Evolutionary conservation across 2,113 vertebrate genomes (phyloP), one percentile per base, ranked within the genome.

Genomic region (Actenoides hombroni): DNA sequence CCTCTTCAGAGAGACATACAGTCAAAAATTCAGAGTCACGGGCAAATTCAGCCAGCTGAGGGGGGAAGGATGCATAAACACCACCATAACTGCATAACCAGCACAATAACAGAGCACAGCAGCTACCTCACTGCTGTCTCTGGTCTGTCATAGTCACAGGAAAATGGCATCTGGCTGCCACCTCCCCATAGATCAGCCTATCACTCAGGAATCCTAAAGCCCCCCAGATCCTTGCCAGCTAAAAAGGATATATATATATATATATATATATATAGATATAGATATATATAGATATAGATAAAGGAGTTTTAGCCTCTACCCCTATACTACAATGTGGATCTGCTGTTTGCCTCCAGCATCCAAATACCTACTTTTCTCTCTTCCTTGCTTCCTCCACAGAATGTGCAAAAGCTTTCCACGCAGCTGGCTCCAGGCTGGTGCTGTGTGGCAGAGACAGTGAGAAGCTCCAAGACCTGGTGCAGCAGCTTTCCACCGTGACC

Each of bases 371-470:
- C 83, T 93, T 82, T 77, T 67, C 76, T 87, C 67, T 79, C 31
- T 70, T 86, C 29, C 39, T 88, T 37, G 86, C 29, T 78, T 56
- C 49, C 37, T 84, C 76, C 70, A 68, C 78, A 99, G 99, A 99
- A 95, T 99, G 99, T 79, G 99, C 99, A 23, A 98, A 93, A 93
- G 98, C 98, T 49, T 99, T 99, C 95, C 98, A 99, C 1, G 97
- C 98, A 19, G 98, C 98, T 3, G 99, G 99, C 6, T 98, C 98
- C 16, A 98, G 97, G 64, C 96, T 99, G 76, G 98, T 99, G 77
- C 97, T 99, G 44, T 99, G 99, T 67, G 99, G 99, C 86, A 98
- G 99, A 25, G 98, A 99, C 79, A 83, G 92, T 4, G 92, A 95
- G 87, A 98, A 98, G 53, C 98, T 99, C 46, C 97, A 98, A 48